Evolutionary conservation across 2,113 vertebrate species (phyloP).

Genomic region (Copsychus sechellarum): DNA sequence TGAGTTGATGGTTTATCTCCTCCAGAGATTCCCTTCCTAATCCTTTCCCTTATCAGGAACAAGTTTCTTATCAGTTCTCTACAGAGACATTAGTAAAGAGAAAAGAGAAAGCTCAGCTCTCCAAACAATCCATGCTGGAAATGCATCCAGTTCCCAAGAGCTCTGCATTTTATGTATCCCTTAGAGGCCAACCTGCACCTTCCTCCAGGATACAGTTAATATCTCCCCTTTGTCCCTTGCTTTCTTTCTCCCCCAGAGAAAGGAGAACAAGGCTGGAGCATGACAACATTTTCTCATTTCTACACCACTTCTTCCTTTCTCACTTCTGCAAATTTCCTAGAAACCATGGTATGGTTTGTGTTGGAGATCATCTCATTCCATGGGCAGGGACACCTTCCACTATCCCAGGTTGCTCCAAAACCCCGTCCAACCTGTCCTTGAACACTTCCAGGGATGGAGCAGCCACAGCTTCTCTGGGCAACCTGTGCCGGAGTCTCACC

Average conservation of each 20-base stretch:
- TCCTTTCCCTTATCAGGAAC: background rate
- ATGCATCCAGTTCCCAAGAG: background rate
- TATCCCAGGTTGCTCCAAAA: background rate
- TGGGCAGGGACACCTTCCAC: background rate
- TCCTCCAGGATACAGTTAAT: background rate
- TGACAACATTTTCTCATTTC: background rate
- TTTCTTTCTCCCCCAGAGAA: background rate
- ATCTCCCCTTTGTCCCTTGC: background rate
- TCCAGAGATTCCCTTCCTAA: background rate
- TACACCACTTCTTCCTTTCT: background rate
- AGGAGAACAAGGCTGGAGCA: background rate
- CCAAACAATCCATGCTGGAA: background rate
- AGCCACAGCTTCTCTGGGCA: background rate
- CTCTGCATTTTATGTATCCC: background rate
- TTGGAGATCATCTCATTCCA: background rate
- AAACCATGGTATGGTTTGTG: background rate
- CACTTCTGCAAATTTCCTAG: background rate
- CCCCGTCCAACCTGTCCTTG: fast-evolving
- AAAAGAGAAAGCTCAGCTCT: background rate
- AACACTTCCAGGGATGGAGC: background rate
- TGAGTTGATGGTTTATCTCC: background rate
- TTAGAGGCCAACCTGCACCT: background rate
- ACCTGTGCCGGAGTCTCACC: fast-evolving
- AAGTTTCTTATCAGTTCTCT: background rate
- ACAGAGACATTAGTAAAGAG: background rate